Evolutionary conservation across 2,797 vertebrate genomes (phyloP).

Genomic region (Apogon talboti): DNA sequence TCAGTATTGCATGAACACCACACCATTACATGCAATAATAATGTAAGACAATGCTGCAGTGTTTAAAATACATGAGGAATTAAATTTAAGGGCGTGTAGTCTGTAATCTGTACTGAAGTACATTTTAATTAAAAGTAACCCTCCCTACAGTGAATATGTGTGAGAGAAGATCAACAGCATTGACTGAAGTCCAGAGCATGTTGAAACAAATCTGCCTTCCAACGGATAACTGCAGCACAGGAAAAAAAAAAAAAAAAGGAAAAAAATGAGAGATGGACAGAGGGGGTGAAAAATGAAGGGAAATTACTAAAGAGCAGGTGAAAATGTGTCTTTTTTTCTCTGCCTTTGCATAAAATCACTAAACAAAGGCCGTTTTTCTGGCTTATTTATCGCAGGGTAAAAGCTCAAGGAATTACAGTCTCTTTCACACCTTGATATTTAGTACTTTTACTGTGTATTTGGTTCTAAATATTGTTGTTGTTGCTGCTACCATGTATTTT

Average conservation of each 20-base stretch:
- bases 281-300: constrained; percentile 18
- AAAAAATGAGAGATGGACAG: constrained; percentile 11
- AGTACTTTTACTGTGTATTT: background rate
- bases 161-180: constrained; percentile 13
- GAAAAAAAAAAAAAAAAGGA: background rate
- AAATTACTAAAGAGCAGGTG: constrained; percentile 37
- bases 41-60: no score
- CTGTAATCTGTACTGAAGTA: no score
- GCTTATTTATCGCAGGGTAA: constrained; percentile 35
- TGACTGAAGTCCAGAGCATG: constrained; percentile 84
- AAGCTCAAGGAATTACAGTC: constrained; percentile 50
- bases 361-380: constrained; percentile 17
- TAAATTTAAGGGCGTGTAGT: no score
- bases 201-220: constrained; percentile 86
- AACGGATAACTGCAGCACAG: constrained; percentile 46
- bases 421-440: constrained; percentile 32
- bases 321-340: constrained; percentile 5
- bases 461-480: background rate
- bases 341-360: constrained; percentile 13
- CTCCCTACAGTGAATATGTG: background rate
- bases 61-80: no score
- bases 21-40: no score
- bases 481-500: background rate
- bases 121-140: no score
- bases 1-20: no score